Evolutionary conservation across 2,888 invertebrate genomes (phyloP), one percentile per base, ranked within the genome.

Genomic region (Drosophila yooni): DNA sequence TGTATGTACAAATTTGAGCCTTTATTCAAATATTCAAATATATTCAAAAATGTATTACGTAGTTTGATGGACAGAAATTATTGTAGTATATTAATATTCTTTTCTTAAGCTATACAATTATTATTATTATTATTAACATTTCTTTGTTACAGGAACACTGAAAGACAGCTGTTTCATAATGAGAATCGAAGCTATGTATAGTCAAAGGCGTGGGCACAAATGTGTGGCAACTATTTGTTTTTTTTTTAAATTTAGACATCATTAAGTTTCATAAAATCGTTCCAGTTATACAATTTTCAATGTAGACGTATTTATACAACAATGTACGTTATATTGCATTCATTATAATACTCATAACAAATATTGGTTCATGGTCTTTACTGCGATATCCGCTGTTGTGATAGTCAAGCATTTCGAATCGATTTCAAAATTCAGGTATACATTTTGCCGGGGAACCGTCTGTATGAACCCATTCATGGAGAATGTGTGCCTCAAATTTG

Each of bases 381-480:
- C 83, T 48, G 81, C 81, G 7, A 93, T 80, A 62, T 93, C 67
- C 1, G 79, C 68, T 10, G 58, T 34, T 0, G 34, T 74, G 0
- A 93, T 57, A 2, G 51, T 70, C 21, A 92, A 61, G 34, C 91
- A 91, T 8, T 68, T 62, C 15, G 77, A 64, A 25, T 82, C 80
- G 1, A 72, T 70, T 10, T 75, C 65, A 58, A 92, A 91, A 57
- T 92, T 82, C 61, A 93, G 70, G 40, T 91, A 86, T 0, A 93
- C 70, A 11, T 76, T 88, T 74, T 91, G 89, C 2, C 91, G 85
- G 0, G 93, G 92, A 2, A 86, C 82, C 5, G 91, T 76, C 79
- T 93, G 92, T 29, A 93, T 88, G 50, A 92, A 93, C 7, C 93
- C 93, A 80, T 93, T 93, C 29, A 83, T 88, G 1, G 93, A 93